Evolutionary conservation across 2,113 vertebrate genomes (phyloP).

Genomic region (Tichodroma muraria): DNA sequence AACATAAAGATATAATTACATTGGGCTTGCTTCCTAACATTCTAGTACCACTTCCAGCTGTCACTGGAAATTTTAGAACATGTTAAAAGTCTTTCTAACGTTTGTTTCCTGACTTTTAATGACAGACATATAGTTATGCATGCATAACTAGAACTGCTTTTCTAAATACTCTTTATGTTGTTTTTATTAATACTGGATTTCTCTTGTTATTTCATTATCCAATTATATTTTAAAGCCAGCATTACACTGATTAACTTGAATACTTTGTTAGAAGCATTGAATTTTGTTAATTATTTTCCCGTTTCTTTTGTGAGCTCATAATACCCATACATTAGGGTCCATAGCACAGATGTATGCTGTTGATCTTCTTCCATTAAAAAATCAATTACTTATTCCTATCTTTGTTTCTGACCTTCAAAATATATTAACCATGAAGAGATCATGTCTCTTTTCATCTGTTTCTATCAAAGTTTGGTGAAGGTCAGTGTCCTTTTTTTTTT

Average conservation of each 20-base stretch:
- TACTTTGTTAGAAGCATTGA: neutral
- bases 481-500: neutral
- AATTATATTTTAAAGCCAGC: neutral
- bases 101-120: neutral
- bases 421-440: neutral
- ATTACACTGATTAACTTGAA: neutral
- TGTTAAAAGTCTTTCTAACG: neutral
- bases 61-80: neutral
- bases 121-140: accelerated
- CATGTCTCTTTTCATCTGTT: neutral
- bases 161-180: neutral
- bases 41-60: neutral
- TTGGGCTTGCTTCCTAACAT: neutral
- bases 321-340: neutral
- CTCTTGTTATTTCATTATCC: neutral
- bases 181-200: neutral
- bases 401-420: neutral
- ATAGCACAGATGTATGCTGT: neutral
- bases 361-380: neutral
- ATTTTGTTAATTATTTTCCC: neutral
- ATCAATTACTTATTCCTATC: neutral
- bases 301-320: neutral
- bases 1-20: neutral
- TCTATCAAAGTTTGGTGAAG: neutral
- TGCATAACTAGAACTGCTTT: neutral